Evolutionary conservation across 2,888 invertebrate species (phyloP), one percentile per base, ranked within the genome.

Genomic region (Amphimallon solstitiale): DNA sequence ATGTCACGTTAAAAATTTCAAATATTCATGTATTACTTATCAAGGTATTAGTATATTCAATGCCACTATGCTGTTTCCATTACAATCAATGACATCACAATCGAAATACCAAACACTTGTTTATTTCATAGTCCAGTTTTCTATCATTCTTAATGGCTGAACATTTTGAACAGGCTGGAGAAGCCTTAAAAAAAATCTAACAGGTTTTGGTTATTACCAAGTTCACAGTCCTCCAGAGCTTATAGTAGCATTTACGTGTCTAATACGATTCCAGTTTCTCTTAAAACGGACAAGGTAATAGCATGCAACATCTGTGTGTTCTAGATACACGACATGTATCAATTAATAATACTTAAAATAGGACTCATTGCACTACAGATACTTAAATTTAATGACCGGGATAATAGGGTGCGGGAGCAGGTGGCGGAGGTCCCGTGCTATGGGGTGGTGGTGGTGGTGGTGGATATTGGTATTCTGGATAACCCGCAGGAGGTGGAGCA

Each of bases 401-500:
- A 51, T 71, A 71, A 59, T 70, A 71, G 12, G 69, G 63, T 14
- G 71, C 64, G 15, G 68, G 63, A 10, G 70, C 63, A 14, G 68
- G 68, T 29, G 68, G 68, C 12, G 68, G 65, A 1, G 66, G 61
- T 12, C 19, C 60, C 12, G 64, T 52, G n/a, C 48, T 40, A 14
- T 64, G 68, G 7, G 52, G 48, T 21, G 66, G 46, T 49, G 66
- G 61, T 4, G 72, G 75, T 72, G 48, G 46, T 6, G 61, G n/a
- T n/a, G n/a, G 62, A 35, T 80, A 80, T 65, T 80, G 78, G 71
- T 80, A 80, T 5, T 80, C 79, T 5, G 75, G 74, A 67, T 77
- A 78, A 3, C 73, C 72, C 1, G 76, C 73, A 0, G 75, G 70
- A 19, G 71, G 71, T 10, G 76, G 71, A 5, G 56, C 66, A 45